Conservation (phyloP, 2,888 invertebrate species). For the Spodoptera exigua region DNA sequence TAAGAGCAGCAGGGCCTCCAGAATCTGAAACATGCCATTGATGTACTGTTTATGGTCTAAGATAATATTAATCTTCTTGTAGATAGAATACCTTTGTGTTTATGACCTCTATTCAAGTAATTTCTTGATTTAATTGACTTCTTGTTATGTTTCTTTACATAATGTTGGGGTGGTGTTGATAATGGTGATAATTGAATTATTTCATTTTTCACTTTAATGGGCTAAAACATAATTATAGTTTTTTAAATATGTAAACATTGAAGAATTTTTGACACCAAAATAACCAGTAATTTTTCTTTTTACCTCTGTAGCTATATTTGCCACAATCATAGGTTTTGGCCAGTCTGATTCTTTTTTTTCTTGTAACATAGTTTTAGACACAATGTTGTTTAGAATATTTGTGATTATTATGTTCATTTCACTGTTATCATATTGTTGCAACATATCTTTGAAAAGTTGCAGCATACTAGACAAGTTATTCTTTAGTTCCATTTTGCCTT, state of each 20-base stretch:
- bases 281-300: background rate
- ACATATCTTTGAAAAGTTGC: constrained; percentile 70
- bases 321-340: constrained; percentile 58
- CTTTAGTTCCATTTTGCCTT: constrained; percentile 68
- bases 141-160: constrained; percentile 54
- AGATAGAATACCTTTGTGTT: constrained; percentile 62
- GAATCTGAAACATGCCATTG: constrained; percentile 49
- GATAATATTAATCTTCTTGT: too few species aligned
- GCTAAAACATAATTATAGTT: constrained; percentile 60
- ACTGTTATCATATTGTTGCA: constrained; percentile 78
- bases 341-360: constrained; percentile 46
- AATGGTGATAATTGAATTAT: constrained; percentile 68
- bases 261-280: too few species aligned
- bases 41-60: too few species aligned
- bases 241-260: background rate
- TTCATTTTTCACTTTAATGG: constrained; percentile 69
- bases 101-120: constrained; percentile 61
- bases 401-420: constrained; percentile 78
- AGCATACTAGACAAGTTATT: constrained; percentile 67
- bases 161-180: constrained; percentile 29
- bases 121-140: constrained; percentile 61
- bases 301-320: constrained; percentile 76
- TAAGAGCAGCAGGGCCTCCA: constrained; percentile 36
- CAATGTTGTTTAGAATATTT: constrained; percentile 75
- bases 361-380: constrained; percentile 65